Conservation (phyloP, 37 sponge, comb jelly and placozoan species). For the Spongilla lacustris region DNA sequence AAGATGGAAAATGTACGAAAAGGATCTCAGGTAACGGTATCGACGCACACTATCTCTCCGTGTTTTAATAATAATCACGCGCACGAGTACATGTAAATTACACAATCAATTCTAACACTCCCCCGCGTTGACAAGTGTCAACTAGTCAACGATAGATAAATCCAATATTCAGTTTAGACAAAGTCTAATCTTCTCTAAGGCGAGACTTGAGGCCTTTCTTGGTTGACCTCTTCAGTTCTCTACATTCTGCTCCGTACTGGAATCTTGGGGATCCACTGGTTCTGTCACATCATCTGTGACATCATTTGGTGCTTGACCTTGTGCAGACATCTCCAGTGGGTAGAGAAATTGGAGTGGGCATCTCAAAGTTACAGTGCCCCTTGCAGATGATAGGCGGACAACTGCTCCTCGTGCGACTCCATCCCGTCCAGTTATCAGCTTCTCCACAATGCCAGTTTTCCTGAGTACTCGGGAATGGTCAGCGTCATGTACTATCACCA, state of each 20-base stretch:
- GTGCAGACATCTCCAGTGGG: slow-evolving; percentile 20
- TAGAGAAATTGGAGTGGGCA: slow-evolving; percentile 12
- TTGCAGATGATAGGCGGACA: not conserved
- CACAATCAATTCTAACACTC: not conserved
- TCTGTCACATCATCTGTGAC: not conserved
- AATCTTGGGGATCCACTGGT: not conserved
- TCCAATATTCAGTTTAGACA: not conserved
- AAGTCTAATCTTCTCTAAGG: not conserved
- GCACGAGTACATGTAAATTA: not conserved
- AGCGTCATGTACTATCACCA: slow-evolving; percentile 21
- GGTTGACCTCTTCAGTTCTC: not conserved
- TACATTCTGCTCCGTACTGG: not conserved
- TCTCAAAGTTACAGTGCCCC: not conserved
- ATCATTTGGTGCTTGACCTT: not conserved
- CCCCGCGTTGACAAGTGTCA: not conserved
- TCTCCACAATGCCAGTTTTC: slow-evolving; percentile 11
- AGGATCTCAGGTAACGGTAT: too few relatives aligned
- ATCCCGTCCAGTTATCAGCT: slow-evolving; percentile 11
- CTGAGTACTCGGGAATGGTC: slow-evolving; percentile 1
- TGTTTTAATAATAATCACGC: too few relatives aligned
- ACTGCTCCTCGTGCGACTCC: slow-evolving; percentile 18
- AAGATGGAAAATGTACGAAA: too few relatives aligned
- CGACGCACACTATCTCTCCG: too few relatives aligned
- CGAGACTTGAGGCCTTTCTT: not conserved
- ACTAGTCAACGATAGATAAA: not conserved